A percentile compares a stretch with the other conserved stretches of the same genome.
Conservation (phyloP, 2,888 invertebrate species). For the Osedax fenrisi region DNA sequence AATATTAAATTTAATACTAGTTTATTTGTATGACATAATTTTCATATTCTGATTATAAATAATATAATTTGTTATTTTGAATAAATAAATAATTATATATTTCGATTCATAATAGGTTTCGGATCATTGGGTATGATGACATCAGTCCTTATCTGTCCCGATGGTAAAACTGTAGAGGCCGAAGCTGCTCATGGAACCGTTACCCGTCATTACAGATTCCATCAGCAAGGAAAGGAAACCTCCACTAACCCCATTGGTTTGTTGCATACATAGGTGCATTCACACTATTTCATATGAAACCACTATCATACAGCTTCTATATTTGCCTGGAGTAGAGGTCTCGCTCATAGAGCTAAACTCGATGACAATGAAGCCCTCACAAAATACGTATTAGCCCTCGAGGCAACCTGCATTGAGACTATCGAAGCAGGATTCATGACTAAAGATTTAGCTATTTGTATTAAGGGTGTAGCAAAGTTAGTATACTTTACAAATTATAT, state of each 20-base stretch:
- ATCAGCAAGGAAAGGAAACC: conserved; percentile 75
- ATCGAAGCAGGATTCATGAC: conserved; percentile 91
- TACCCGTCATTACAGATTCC: conserved; percentile 67
- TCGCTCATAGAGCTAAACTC: conserved; percentile 81
- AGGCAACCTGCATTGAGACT: conserved; percentile 80
- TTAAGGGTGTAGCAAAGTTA: conserved; percentile 73
- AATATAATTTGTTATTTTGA: no score
- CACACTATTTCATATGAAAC: no score
- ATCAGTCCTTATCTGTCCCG: conserved; percentile 85
- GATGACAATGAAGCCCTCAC: conserved; percentile 68
- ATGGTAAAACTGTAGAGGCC: conserved; percentile 91
- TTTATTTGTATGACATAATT: no score
- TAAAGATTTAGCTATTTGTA: conserved; percentile 93
- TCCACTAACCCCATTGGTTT: conserved; percentile 91
- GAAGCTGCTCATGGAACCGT: conserved; percentile 98
- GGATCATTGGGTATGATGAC: conserved; percentile 94
- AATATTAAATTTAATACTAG: no score
- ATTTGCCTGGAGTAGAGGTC: conserved; percentile 91
- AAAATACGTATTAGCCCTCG: conserved; percentile 72
- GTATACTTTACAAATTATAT: conserved; percentile 48
- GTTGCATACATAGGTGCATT: no score
- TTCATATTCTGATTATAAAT: no score
- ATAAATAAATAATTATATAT: no score
- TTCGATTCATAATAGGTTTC: conserved; percentile 48
- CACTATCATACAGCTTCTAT: conserved; percentile 67